Base-by-base conservation (phyloP, 2,113 vertebrate genomes). In the Bolborhynchus lineola region DNA sequence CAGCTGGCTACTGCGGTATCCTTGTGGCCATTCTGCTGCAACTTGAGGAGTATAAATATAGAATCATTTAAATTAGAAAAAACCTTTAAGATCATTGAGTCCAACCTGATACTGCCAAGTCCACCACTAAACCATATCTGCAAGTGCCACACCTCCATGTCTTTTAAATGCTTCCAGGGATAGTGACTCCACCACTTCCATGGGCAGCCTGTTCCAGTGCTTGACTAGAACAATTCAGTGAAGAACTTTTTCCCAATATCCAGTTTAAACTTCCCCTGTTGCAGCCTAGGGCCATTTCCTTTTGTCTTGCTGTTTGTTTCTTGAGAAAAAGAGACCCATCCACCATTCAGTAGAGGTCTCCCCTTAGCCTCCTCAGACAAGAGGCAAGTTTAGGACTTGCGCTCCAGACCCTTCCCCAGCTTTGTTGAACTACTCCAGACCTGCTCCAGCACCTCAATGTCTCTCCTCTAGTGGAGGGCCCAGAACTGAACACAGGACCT, bases 371-470 rank as follows among this genome's bases (percentile, higher is more conserved):
- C 47, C 21, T 85, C 49, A 85, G 18, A 18, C 11, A 57, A 57
- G 33, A n/a, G 20, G 55, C 33, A n/a, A 57, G 55, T 44, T 5
- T 35, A 28, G 21, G 25, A 24, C 16, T 72, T 52, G 24, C 13
- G 9, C 37, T 47, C n/a, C 16, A 44, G 52, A 44, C 16, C 10
- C 14, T 49, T 62, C 17, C 7, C 14, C n/a, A 55, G 2, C 24
- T 50, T 49, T 11, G 1, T 29, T 49, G 24, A 15, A 5, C 31
- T 78, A 55, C 65, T 87, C 18, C 60, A 31, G 6, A 31, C 23
- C 10, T 0, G 1, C 6, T 62, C 3, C 46, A 78, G 16, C 10
- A 44, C 7, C 18, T 72, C 7, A 0, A 18, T 28, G 19, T 29
- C 12, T 47, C 33, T 77, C n/a, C 24, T 79, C 21, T 13, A 33